Conservation (phyloP, 1,140 invertebrate species). For the Drosophila gunungcola region DNA sequence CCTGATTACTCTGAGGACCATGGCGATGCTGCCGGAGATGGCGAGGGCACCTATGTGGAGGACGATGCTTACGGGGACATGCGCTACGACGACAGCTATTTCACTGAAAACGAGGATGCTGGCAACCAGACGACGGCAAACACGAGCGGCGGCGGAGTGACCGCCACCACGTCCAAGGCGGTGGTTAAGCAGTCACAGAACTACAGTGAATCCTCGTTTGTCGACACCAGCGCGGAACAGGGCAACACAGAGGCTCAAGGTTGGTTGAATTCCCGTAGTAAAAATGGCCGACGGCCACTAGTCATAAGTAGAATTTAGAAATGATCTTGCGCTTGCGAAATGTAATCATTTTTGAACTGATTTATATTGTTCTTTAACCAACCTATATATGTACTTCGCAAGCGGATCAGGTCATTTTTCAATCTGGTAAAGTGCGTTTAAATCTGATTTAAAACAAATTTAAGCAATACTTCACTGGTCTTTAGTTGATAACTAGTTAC, state of each 20-base stretch:
- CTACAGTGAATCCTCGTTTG: conserved; percentile 68
- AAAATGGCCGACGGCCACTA: conserved; percentile 26
- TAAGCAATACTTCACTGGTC: conserved; percentile 46
- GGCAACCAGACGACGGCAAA: conserved; percentile 57
- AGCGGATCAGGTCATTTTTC: conserved; percentile 7
- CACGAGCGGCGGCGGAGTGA: conserved; percentile 47
- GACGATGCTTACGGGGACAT: conserved; percentile 84
- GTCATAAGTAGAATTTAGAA: conserved; percentile 23
- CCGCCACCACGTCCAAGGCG: conserved; percentile 80
- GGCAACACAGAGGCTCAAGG: conserved; percentile 84
- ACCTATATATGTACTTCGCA: conserved; percentile 10
- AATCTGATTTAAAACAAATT: conserved; percentile 40
- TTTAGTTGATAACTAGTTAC: conserved; percentile 20
- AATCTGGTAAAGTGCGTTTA: conserved; percentile 45
- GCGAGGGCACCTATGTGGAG: conserved; percentile 81
- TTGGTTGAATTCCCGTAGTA: conserved; percentile 70
- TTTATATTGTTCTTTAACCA: not conserved
- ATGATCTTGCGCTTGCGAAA: conserved; percentile 29
- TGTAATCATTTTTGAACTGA: not conserved
- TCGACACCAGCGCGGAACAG: conserved; percentile 77
- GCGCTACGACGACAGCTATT: conserved; percentile 84
- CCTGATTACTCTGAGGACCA: conserved; percentile 83
- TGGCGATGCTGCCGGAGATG: conserved; percentile 79
- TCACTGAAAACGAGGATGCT: conserved; percentile 83
- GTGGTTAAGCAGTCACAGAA: conserved; percentile 69